Conservation (phyloP, 2,113 vertebrate genomes). For the Epinephelus lanceolatus region DNA sequence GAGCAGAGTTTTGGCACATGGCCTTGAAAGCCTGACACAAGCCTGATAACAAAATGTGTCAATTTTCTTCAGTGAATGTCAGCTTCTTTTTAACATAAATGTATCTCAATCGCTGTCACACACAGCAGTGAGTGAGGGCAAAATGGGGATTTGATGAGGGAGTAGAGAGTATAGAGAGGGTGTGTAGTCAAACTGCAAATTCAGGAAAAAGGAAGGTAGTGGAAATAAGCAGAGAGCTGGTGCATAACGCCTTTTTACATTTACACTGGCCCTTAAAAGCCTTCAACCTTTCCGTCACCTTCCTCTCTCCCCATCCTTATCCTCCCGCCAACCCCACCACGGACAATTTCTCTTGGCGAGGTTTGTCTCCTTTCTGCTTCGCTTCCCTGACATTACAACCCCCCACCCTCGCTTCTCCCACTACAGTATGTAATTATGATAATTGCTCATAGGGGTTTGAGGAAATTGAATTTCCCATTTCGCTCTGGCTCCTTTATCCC, state of each 20-base stretch:
- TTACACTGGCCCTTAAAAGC: constrained; percentile 42
- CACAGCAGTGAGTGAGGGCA: not conserved
- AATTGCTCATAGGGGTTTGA: constrained; percentile 75
- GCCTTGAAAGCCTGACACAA: not conserved
- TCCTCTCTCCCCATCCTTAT: constrained; percentile 35
- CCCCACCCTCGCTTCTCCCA: constrained; percentile 40
- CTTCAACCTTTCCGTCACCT: constrained; percentile 36
- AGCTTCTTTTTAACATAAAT: not conserved
- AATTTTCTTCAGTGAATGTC: not conserved
- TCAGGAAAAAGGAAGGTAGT: not conserved
- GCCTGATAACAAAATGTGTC: not conserved
- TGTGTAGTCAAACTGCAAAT: constrained; percentile 25
- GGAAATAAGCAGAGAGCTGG: constrained; percentile 28
- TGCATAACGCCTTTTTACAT: constrained; percentile 44
- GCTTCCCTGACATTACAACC: constrained; percentile 59
- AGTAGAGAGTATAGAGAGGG: not conserved
- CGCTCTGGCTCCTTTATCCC: constrained; percentile 49
- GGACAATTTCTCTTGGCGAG: constrained; percentile 47
- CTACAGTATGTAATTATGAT: constrained; percentile 75
- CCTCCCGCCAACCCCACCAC: constrained; percentile 24
- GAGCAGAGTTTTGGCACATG: not conserved
- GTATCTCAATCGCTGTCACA: not conserved
- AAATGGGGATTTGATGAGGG: constrained; percentile 21
- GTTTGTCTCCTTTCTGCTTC: constrained; percentile 63
- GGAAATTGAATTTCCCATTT: constrained; percentile 75